Conservation (phyloP, 2,797 vertebrate genomes). For the Spheniscus humboldti region DNA sequence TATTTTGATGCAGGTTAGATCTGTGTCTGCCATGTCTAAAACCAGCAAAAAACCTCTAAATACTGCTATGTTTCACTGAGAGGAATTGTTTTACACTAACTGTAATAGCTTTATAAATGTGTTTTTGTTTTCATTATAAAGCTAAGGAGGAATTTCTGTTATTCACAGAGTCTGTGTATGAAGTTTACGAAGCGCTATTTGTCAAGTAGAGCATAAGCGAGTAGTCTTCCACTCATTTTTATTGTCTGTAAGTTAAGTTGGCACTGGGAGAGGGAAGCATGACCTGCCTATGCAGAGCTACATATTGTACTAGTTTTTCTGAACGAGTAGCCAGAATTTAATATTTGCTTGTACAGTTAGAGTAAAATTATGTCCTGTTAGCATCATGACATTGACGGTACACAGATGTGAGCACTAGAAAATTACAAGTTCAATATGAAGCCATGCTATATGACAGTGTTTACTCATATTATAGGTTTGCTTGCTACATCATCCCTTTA, state of each 20-base stretch:
- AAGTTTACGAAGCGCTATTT: neutral
- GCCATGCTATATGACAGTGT: neutral
- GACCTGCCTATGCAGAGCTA: neutral
- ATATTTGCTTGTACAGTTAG: neutral
- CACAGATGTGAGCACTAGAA: neutral
- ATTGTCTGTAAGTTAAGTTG: neutral
- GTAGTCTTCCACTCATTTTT: neutral
- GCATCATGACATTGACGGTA: neutral
- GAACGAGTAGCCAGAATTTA: neutral
- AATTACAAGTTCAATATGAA: neutral
- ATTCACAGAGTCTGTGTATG: neutral
- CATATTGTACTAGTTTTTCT: neutral
- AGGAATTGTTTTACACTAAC: neutral
- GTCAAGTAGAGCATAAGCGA: neutral
- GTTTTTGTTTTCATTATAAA: neutral
- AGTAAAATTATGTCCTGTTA: neutral
- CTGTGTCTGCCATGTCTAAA: neutral
- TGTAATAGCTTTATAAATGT: neutral
- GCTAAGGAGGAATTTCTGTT: neutral
- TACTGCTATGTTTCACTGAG: neutral
- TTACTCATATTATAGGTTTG: neutral
- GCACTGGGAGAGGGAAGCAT: neutral
- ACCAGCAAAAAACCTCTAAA: accelerated
- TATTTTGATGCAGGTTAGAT: neutral
- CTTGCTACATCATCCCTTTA: neutral